Percentiles rank a stretch among this genome's conserved stretches.
Conservation (phyloP, 2,113 vertebrate genomes). For the Geothlypis trichas region DNA sequence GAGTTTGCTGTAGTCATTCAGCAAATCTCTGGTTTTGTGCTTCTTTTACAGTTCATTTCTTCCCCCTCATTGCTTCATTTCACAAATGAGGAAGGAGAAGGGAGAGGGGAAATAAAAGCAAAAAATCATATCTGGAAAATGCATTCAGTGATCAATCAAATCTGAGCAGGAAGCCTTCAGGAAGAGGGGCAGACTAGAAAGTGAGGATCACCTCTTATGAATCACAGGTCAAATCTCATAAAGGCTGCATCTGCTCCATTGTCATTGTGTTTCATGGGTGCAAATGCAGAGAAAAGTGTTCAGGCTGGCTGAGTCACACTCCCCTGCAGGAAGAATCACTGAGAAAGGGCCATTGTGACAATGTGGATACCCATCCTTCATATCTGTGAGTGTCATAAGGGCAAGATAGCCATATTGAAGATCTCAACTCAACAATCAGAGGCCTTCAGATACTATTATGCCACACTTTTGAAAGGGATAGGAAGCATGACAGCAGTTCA, state of each 20-base stretch:
- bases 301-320: background rate
- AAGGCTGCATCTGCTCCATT: background rate
- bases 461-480: background rate
- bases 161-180: background rate
- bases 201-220: background rate
- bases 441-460: background rate
- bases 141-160: background rate
- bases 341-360: background rate
- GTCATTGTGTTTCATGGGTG: background rate
- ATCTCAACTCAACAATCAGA: background rate
- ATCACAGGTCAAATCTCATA: background rate
- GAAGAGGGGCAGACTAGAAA: background rate
- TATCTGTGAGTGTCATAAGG: background rate
- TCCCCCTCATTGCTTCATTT: background rate
- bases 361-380: background rate
- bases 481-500: background rate
- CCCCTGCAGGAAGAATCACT: background rate
- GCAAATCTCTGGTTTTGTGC: background rate
- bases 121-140: slow-evolving; percentile 12
- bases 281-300: background rate
- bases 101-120: background rate
- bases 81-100: background rate
- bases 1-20: background rate
- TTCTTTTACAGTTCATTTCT: background rate
- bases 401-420: background rate